A percentile compares a stretch with the other conserved stretches of the same genome.
Evolutionary conservation across 2,113 vertebrate species (phyloP).

Genomic region (Rhinolophus sinicus): DNA sequence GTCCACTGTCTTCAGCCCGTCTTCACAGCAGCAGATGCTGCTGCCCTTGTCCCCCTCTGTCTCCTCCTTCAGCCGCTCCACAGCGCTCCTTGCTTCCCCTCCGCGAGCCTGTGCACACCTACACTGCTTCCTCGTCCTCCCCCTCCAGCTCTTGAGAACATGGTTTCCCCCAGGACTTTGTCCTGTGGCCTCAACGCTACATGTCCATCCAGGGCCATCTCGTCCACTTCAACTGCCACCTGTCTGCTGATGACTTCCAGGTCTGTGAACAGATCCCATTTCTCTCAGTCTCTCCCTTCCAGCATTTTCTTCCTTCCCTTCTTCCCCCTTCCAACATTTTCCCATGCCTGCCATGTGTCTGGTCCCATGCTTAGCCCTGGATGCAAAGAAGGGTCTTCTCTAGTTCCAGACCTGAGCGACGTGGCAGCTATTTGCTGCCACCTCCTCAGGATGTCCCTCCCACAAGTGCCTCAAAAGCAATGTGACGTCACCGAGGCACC

Average conservation of each 20-base stretch:
- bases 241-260: background rate
- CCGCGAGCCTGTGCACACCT: background rate
- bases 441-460: too few relatives aligned
- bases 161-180: background rate
- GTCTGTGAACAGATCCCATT: background rate
- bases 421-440: background rate
- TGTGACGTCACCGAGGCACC: background rate
- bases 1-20: background rate
- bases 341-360: background rate
- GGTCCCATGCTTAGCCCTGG: background rate
- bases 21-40: background rate
- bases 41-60: fast-evolving
- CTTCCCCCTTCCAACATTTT: background rate
- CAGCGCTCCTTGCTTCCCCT: too few relatives aligned
- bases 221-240: too few relatives aligned
- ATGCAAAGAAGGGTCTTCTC: background rate
- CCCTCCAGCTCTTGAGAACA: background rate
- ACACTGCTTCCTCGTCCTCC: background rate
- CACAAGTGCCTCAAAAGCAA: background rate
- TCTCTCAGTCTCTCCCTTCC: background rate
- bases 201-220: too few relatives aligned
- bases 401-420: background rate
- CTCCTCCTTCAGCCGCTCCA: background rate
- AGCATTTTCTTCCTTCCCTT: background rate
- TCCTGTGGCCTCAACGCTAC: background rate